Conservation (phyloP, 2,797 vertebrate species). For the Galaxias olidus region DNA sequence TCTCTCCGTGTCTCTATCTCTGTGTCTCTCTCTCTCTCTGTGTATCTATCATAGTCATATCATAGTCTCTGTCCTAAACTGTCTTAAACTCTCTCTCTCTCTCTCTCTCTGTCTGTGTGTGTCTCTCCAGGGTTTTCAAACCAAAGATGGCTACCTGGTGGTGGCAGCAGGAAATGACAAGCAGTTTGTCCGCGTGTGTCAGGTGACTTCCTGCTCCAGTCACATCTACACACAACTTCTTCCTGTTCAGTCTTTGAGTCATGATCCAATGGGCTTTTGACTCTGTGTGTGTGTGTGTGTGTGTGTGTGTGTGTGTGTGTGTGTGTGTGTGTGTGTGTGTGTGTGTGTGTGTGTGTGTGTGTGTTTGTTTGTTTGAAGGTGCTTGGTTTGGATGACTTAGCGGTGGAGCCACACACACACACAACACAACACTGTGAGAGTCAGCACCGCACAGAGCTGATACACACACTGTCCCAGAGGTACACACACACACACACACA, state of each 20-base stretch:
- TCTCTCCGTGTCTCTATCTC: not conserved
- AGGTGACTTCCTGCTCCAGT: slow-evolving; percentile 69
- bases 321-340: slow-evolving; percentile 27
- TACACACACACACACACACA: slow-evolving; percentile 53
- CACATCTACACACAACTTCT: not conserved
- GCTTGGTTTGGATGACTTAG: slow-evolving; percentile 78
- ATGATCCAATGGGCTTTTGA: no score
- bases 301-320: slow-evolving; percentile 26
- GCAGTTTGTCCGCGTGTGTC: slow-evolving; percentile 87
- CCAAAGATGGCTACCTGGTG: slow-evolving; percentile 86
- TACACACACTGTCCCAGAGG: slow-evolving; percentile 75
- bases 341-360: slow-evolving; percentile 10
- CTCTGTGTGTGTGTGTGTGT: slow-evolving; percentile 19
- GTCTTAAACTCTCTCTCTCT: not conserved
- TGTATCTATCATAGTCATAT: no score
- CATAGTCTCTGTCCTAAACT: no score
- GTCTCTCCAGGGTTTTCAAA: slow-evolving; percentile 85
- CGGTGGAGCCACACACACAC: slow-evolving; percentile 73
- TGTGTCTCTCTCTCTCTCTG: slow-evolving; percentile 44
- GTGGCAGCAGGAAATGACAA: slow-evolving; percentile 88
- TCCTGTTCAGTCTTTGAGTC: not conserved
- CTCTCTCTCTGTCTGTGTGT: slow-evolving; percentile 1
- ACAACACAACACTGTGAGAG: slow-evolving; percentile 86
- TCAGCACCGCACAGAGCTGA: slow-evolving; percentile 84
- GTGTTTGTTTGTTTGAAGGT: slow-evolving; percentile 75